Percentiles rank a stretch among this genome's conserved stretches.
Evolutionary conservation across 2,797 vertebrate genomes (phyloP).

Genomic region (Fratercula arctica): DNA sequence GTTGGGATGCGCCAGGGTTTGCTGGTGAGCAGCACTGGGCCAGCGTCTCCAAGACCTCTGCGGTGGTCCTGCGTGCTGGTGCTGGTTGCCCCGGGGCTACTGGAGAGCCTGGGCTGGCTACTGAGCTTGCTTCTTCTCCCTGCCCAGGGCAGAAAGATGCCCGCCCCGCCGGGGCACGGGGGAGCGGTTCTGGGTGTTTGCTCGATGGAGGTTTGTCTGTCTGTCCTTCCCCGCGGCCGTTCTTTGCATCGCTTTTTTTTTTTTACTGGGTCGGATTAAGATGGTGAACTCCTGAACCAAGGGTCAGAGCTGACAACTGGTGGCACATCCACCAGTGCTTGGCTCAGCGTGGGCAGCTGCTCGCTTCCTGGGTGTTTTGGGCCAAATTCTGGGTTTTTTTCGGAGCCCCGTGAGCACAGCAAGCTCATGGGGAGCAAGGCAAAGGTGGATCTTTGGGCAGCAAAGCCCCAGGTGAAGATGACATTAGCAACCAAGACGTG

Average conservation of each 20-base stretch:
- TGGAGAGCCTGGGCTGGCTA: background rate
- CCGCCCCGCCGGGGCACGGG: background rate
- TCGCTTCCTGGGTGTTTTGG: accelerated
- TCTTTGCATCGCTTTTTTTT: background rate
- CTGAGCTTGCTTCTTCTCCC: background rate
- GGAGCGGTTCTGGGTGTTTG: background rate
- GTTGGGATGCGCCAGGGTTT: slow-evolving; percentile 1
- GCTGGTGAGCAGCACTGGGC: accelerated
- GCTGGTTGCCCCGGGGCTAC: background rate
- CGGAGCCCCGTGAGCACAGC: background rate
- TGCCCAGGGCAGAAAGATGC: background rate
- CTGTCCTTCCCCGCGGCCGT: accelerated
- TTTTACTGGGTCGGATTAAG: background rate
- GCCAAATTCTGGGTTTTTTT: background rate
- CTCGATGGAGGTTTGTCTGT: background rate
- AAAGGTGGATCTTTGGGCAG: background rate
- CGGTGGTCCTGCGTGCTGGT: accelerated
- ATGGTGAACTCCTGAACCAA: background rate
- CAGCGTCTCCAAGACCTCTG: accelerated
- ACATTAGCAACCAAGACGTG: slow-evolving; percentile 20
- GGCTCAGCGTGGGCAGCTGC: background rate
- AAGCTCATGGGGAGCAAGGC: background rate
- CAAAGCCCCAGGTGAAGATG: slow-evolving; percentile 22
- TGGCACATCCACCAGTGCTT: background rate
- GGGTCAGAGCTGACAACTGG: slow-evolving; percentile 1